A percentile compares a stretch with the other conserved stretches of the same genome.
phyloP scores from a whole-genome alignment of 2,113 vertebrate genomes.

The Coregonus clupeaformis region DNA sequence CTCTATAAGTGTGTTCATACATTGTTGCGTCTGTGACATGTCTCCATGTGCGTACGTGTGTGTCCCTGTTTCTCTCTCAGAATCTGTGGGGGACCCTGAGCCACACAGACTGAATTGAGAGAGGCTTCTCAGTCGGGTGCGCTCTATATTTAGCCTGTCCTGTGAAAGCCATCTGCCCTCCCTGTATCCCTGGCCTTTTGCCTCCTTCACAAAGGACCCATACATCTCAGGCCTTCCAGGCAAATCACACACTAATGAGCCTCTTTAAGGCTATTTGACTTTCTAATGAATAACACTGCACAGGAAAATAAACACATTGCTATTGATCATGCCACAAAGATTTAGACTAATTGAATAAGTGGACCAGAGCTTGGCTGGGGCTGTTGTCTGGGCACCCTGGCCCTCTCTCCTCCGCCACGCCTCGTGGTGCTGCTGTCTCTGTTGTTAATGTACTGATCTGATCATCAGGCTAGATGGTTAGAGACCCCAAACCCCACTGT shows the following conservation, averaged over 20 bases:
- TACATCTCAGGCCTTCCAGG: conserved; percentile 58
- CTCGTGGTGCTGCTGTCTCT: conserved; percentile 31
- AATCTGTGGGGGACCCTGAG: conserved; percentile 3
- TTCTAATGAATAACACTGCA: conserved; percentile 76
- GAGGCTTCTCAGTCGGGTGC: conserved; percentile 12
- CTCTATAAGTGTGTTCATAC: background rate
- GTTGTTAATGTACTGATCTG: conserved; percentile 31
- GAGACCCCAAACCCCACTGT: conserved; percentile 25
- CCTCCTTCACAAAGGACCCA: conserved; percentile 57
- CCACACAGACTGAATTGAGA: conserved; percentile 18
- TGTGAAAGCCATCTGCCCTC: conserved; percentile 39
- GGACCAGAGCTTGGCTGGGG: conserved; percentile 19
- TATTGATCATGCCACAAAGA: conserved; percentile 77
- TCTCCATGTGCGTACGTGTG: background rate
- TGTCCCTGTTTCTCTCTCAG: conserved; percentile 7
- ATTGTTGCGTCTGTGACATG: background rate
- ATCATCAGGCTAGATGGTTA: conserved; percentile 22
- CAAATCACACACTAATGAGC: conserved; percentile 68
- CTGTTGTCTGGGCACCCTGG: conserved; percentile 30
- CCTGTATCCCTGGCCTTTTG: conserved; percentile 48
- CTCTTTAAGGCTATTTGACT: conserved; percentile 73
- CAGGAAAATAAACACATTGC: conserved; percentile 79
- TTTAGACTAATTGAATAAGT: conserved; percentile 74
- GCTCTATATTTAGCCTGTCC: conserved; percentile 23
- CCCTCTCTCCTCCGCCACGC: conserved; percentile 28